Base-by-base conservation (phyloP, 2,797 vertebrate genomes). In the Catharus ustulatus region DNA sequence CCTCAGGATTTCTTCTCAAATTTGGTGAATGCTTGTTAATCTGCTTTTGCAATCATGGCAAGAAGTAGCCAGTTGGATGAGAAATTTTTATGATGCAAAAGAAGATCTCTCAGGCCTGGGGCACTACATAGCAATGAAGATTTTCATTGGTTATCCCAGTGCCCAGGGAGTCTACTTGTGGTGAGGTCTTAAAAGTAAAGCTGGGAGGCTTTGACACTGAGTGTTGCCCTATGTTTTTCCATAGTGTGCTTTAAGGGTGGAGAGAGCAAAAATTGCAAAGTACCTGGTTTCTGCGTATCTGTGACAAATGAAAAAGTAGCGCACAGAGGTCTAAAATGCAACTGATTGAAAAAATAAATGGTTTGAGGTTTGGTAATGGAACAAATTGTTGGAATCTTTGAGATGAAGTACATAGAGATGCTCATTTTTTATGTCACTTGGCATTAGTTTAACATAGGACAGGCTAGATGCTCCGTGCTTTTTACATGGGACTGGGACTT, bases 1-100 rank as follows among this genome's bases (percentile, higher is more conserved):
- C 16, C 20, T 75, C 1, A 3, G 40, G 6, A 45, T 55, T 83
- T 77, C 67, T 67, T 75, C 55, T 78, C 43, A 67, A 17, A 66
- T 78, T 57, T 46, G 32, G 36, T 34, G 36, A 63, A 51, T 0
- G 2, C 23, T 67, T 2, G 1, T 58, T 92, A 72, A 29, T 42
- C 61, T 51, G 10, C 43, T 82, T 83, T 86, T 62, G 36, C 0
- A 0, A 24, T 83, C 5, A 0, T 29, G 64, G 42, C 63, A 52
- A 51, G 79, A 67, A 66, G n/a, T 51, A 78, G 42, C 36, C 14
- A 38, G 34, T 15, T 81, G 66, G 20, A 46, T 66, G 34, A 81
- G 36, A 66, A 83, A 73, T 86, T 9, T 66, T 5, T 62, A 6
- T 55, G 36, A 61, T 46, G 32, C 22, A 45, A 57, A 57, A 40